Evolutionary conservation across 2,888 invertebrate genomes (phyloP).

Genomic region (Coelinius sp.): DNA sequence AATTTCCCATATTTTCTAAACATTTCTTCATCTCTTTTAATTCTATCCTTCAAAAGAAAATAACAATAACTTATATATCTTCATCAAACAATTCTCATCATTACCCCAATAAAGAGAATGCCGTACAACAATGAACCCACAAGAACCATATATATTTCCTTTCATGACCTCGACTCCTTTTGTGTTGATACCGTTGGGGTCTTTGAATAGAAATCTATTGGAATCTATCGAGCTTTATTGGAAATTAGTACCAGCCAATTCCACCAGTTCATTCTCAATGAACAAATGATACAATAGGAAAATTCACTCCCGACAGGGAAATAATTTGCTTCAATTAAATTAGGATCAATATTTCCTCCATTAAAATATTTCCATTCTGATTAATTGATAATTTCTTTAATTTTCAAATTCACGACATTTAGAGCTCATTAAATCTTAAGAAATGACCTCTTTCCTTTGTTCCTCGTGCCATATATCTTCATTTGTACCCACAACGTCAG

Average conservation of each 20-base stretch:
- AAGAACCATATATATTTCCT: constrained; percentile 2
- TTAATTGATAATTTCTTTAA: not conserved
- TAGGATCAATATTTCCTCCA: not conserved
- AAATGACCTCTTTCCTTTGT: not conserved
- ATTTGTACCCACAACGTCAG: not conserved
- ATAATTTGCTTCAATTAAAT: not conserved
- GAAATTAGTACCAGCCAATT: constrained; percentile 2
- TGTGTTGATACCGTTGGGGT: not conserved
- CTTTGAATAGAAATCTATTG: constrained; percentile 11
- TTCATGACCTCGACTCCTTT: constrained; percentile 2
- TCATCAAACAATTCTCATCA: not conserved
- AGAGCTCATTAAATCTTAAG: not conserved
- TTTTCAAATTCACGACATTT: not conserved
- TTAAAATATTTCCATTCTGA: not conserved
- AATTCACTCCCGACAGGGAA: not conserved
- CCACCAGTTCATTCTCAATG: not conserved
- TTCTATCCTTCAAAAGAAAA: too few relatives aligned
- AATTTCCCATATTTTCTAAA: not conserved
- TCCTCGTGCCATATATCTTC: not conserved
- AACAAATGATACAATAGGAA: not conserved
- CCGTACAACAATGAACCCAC: not conserved
- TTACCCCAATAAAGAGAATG: not conserved
- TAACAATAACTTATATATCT: not conserved
- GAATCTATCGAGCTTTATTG: constrained; percentile 11
- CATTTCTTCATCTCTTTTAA: too few relatives aligned